phyloP scores from a whole-genome alignment of 92 coral and sea anemone genomes.

The Chrysogorgia sp. region DNA sequence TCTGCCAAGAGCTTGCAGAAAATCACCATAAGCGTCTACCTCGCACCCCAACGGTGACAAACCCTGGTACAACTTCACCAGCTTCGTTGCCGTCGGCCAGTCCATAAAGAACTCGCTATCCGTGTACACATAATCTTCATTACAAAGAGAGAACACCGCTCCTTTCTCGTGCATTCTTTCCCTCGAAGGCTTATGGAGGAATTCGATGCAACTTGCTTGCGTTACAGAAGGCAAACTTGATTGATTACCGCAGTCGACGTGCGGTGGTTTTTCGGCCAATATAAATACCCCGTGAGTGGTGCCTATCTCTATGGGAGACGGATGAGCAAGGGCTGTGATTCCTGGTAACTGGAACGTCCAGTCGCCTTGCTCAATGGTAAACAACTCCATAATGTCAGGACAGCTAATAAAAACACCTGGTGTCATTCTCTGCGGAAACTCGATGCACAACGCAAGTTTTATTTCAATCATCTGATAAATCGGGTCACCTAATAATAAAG shows the following conservation, averaged over 20 bases:
- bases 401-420: slow-evolving; percentile 90
- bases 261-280: slow-evolving; percentile 54
- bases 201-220: slow-evolving; percentile 74
- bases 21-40: slow-evolving; percentile 94
- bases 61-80: slow-evolving; percentile 39
- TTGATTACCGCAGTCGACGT: background rate
- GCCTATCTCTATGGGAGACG: slow-evolving; percentile 89
- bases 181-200: slow-evolving; percentile 88
- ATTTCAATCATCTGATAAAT: slow-evolving; percentile 90
- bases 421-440: slow-evolving; percentile 77
- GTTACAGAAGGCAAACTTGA: slow-evolving; percentile 43
- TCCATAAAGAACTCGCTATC: slow-evolving; percentile 70
- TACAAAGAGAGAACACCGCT: slow-evolving; percentile 61
- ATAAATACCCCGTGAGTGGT: slow-evolving; percentile 98
- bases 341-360: slow-evolving; percentile 78
- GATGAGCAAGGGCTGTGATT: slow-evolving; percentile 95
- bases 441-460: slow-evolving; percentile 80
- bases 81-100: slow-evolving; percentile 49
- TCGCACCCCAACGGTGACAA: slow-evolving; percentile 83
- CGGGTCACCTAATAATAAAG: slow-evolving; percentile 75
- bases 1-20: slow-evolving; percentile 90
- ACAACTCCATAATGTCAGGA: slow-evolving; percentile 82
- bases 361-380: slow-evolving; percentile 74
- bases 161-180: slow-evolving; percentile 76
- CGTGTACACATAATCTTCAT: slow-evolving; percentile 81